Conservation (phyloP, 2,888 invertebrate species). For the Tinea semifulvella region DNA sequence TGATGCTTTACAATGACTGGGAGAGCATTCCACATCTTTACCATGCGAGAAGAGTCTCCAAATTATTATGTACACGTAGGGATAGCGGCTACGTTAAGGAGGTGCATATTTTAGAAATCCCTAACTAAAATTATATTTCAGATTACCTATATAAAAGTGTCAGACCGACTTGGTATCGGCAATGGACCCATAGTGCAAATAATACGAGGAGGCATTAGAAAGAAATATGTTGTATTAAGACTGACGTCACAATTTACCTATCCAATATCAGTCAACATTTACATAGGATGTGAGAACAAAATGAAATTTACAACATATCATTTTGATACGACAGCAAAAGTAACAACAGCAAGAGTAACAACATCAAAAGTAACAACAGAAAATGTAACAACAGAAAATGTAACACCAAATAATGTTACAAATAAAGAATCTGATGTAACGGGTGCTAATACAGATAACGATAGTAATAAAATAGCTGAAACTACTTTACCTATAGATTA, state of each 20-base stretch:
- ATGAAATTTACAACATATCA: constrained; percentile 20
- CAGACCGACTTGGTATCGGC: constrained; percentile 39
- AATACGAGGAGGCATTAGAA: constrained; percentile 37
- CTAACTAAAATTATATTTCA: constrained; percentile 23
- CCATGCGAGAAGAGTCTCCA: too few relatives aligned
- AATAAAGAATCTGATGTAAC: too few relatives aligned
- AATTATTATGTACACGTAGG: too few relatives aligned
- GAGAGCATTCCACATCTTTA: too few relatives aligned
- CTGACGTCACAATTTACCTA: constrained; percentile 33
- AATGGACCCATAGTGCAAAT: constrained; percentile 33
- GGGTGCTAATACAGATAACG: too few relatives aligned
- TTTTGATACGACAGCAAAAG: background rate
- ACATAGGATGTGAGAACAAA: constrained; percentile 40
- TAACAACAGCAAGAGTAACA: background rate
- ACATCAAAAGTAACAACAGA: background rate
- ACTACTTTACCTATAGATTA: too few relatives aligned
- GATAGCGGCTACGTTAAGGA: too few relatives aligned
- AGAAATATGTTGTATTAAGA: constrained; percentile 32
- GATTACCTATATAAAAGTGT: constrained; percentile 47
- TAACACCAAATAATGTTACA: too few relatives aligned
- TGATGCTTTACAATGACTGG: too few relatives aligned
- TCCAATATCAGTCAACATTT: constrained; percentile 46
- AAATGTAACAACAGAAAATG: background rate
- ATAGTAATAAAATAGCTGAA: too few relatives aligned
- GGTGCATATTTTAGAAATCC: too few relatives aligned